phyloP scores from a whole-genome alignment of 2,113 vertebrate species.

The Bombycilla garrulus region DNA sequence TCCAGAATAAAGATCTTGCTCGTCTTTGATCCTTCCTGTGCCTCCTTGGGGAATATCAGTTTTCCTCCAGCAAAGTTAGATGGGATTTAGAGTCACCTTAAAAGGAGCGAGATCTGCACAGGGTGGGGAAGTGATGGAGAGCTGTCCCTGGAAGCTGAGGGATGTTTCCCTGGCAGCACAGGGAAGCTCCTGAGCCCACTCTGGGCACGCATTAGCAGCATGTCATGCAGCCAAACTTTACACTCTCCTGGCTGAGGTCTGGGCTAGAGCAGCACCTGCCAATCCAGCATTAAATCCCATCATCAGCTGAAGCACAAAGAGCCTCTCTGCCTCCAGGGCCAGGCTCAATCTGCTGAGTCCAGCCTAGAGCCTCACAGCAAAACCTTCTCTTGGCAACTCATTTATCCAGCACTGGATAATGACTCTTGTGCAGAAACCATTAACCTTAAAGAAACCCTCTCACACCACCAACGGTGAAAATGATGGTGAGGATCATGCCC shows the following conservation, averaged over 20 bases:
- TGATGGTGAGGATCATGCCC: not conserved
- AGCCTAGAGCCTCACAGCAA: not conserved
- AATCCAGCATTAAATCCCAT: accelerated
- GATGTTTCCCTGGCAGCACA: accelerated
- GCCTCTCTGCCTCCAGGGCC: not conserved
- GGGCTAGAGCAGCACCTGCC: not conserved
- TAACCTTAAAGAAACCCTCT: not conserved
- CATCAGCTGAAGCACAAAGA: not conserved
- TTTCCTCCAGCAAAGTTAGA: not conserved
- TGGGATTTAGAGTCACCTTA: not conserved
- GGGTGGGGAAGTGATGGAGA: not conserved
- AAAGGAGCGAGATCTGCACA: not conserved
- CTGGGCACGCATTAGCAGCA: not conserved
- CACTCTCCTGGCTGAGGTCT: not conserved
- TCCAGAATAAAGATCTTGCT: not conserved
- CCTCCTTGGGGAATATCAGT: slow-evolving; percentile 4
- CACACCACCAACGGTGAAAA: not conserved
- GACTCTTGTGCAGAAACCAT: not conserved
- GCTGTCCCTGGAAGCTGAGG: accelerated
- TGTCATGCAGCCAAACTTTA: not conserved
- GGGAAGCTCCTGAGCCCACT: not conserved
- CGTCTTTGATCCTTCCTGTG: slow-evolving; percentile 25
- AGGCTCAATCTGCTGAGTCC: not conserved
- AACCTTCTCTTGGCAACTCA: not conserved
- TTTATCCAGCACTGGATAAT: not conserved